These are phyloP conservation scores for Zosterops lateralis DNA, from an alignment of 2,113 vertebrate genomes.

Conservation along the genomic window DNA sequence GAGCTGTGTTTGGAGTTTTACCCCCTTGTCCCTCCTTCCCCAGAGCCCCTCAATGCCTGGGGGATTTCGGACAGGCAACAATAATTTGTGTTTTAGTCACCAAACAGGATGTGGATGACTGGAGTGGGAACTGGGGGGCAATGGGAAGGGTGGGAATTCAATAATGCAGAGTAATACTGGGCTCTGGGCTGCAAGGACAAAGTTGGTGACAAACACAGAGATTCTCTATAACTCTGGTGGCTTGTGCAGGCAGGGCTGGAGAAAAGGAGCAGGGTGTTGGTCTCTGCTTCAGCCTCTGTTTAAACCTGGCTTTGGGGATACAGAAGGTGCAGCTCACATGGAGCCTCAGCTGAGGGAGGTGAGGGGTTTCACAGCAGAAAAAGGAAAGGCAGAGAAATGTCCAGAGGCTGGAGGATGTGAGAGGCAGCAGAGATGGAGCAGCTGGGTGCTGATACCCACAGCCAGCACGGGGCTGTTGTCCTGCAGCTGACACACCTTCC, in stretches of 20 bases:
- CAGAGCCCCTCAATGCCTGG: not conserved
- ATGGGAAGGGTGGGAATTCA: not conserved
- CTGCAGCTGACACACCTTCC: not conserved
- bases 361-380: not conserved
- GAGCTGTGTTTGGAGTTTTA: not conserved
- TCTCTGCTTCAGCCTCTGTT: not conserved
- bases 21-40: not conserved
- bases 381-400: not conserved
- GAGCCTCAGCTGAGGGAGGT: not conserved
- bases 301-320: not conserved
- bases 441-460: rapidly evolving
- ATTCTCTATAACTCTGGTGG: not conserved
- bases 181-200: not conserved
- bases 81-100: rapidly evolving
- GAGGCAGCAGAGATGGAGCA: not conserved
- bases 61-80: not conserved
- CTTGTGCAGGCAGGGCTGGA: not conserved
- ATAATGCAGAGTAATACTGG: not conserved
- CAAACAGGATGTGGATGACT: not conserved
- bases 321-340: rapidly evolving
- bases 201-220: rapidly evolving
- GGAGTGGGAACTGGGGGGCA: not conserved
- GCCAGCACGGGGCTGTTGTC: not conserved
- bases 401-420: not conserved
- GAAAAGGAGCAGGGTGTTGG: not conserved